Conservation (phyloP, 2,888 invertebrate species). For the Acleris emargana region DNA sequence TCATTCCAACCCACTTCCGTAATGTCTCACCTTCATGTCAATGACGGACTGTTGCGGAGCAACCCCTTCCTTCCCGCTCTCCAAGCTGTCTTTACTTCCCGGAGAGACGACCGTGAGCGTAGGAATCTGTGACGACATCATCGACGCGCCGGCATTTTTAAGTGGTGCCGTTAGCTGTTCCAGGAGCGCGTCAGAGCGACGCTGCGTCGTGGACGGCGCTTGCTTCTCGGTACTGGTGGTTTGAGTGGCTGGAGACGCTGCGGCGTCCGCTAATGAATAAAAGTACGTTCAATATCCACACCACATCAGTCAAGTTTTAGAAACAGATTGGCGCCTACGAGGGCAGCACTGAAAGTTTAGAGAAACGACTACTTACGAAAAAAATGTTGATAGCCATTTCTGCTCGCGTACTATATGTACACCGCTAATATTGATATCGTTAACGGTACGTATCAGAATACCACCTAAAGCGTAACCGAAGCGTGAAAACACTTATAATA, state of each 20-base stretch:
- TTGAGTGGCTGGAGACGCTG: conserved; percentile 71
- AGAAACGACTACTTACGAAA: too few species aligned
- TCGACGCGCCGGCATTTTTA: conserved; percentile 61
- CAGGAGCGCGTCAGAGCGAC: conserved; percentile 73
- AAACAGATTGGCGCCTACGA: too few species aligned
- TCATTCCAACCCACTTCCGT: too few species aligned
- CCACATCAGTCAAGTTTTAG: background rate
- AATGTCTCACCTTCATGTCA: conserved; percentile 69
- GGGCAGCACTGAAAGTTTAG: too few species aligned
- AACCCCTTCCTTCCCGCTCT: conserved; percentile 64
- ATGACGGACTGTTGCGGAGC: conserved; percentile 61
- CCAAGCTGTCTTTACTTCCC: conserved; percentile 70
- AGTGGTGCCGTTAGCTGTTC: conserved; percentile 76
- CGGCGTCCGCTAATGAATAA: conserved; percentile 59
- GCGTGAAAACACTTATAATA: too few species aligned
- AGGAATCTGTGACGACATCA: conserved; percentile 54
- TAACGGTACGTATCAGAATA: too few species aligned
- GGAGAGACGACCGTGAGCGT: conserved; percentile 57
- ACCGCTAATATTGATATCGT: too few species aligned
- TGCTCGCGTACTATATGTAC: too few species aligned
- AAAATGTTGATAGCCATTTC: too few species aligned
- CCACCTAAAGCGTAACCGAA: too few species aligned
- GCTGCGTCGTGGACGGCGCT: conserved; percentile 67
- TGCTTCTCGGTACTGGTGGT: conserved; percentile 67
- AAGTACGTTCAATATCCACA: background rate